Base-by-base conservation (phyloP, 2,797 vertebrate genomes). In the Takifugu ocellatus region DNA sequence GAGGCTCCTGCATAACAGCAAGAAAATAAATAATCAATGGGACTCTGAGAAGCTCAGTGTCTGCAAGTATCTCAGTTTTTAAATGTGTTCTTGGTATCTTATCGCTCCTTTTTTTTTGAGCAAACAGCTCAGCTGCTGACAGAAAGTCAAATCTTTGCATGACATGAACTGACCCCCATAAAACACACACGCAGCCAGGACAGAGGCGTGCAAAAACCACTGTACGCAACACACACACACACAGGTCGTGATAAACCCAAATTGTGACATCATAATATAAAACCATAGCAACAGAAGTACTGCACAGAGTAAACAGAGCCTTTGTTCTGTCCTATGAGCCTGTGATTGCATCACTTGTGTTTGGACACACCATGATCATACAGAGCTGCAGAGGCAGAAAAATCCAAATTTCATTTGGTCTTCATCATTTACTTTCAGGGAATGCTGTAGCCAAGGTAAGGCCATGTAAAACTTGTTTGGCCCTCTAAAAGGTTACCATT, bases 1-100 rank as follows among this genome's bases (percentile, higher is more conserved):
- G 82, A 85, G 70, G 74, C 78, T 75, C 55, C 56, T 43, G 74
- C 61, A 63, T 69, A 72, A 69, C 70, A 59, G 66, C 67, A 63
- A 36, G 12, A 36, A 36, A 36, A 36, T 12, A 39, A 39, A 79
- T 84, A 85, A 90, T 89, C 84, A 81, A 88, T 89, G 61, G 12
- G 50, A 56, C 63, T 75, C 70, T 74, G 61, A 71, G 68, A 67
- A 68, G 68, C 52, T 5, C 33, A 60, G 42, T 48, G 44, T 55
- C 27, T 48, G 52, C 14, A 10, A 25, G 6, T 16, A 31, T 68
- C 15, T 72, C 21, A 25, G 52, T 45, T 66, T 63, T 29, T 39
- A 36, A n/a, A 59, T 62, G 25, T 56, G 48, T 39, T 56, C 33
- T 36, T 26, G 45, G 48, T 14, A 58, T 57, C 43, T 61, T 67